Percentiles rank a stretch among this genome's conserved stretches.
These are phyloP conservation scores for Hozukius guyotensis DNA, from an alignment of 2,797 vertebrate genomes.

Conservation along the genomic window DNA sequence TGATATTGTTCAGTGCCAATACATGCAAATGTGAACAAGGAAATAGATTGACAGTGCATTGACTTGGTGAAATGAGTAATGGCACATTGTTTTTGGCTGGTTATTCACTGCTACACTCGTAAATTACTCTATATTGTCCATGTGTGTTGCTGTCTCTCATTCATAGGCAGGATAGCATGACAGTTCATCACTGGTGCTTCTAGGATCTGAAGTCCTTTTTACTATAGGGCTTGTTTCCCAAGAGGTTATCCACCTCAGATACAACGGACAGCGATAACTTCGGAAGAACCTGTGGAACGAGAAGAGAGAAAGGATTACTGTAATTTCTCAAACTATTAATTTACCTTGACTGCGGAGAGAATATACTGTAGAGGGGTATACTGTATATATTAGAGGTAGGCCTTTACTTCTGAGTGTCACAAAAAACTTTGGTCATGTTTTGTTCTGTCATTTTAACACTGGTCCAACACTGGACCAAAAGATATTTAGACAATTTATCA, in stretches of 20 bases:
- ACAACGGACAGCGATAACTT: constrained; percentile 91
- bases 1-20: neutral
- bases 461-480: too few relatives aligned
- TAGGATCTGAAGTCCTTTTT: constrained; percentile 95
- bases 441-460: neutral
- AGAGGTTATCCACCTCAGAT: constrained; percentile 92
- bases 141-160: neutral
- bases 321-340: neutral
- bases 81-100: neutral
- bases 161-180: neutral
- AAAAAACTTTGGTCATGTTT: neutral
- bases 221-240: constrained; percentile 95
- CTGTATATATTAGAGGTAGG: neutral
- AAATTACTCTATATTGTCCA: neutral
- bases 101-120: neutral
- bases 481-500: too few relatives aligned
- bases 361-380: neutral
- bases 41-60: neutral
- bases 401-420: neutral
- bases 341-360: neutral
- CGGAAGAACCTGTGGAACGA: constrained; percentile 88
- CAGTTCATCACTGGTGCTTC: constrained; percentile 30
- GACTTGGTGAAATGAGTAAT: neutral
- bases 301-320: neutral
- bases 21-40: neutral